Evolutionary conservation across 2,797 vertebrate genomes (phyloP), one percentile per base, ranked within the genome.

Genomic region (Coranthus polyacanthus): DNA sequence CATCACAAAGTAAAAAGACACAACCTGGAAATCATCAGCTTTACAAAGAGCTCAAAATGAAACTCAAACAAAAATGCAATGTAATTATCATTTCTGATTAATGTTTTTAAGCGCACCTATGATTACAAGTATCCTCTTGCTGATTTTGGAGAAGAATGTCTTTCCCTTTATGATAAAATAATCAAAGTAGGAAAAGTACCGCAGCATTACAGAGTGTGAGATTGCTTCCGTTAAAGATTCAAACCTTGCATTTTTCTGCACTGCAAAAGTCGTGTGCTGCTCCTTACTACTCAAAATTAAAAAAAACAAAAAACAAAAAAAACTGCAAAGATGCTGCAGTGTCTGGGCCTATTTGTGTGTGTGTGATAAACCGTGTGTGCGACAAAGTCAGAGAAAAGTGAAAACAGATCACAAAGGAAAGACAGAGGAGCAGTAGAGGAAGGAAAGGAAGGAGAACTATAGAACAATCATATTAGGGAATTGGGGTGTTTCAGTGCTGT

Each of bases 391-490:
- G 26, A 54, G 15, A 60, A 72, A 50, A 53, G 42, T 73, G 45
- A 21, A 67, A 37, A 55, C 57, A 72, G 72, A 81, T 82, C 74
- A 82, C 76, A 83, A 51, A 41, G 44, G 24, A 51, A 24, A 63
- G 17, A 53, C 13, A 39, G n/a, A 26, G 34, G 12, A 71, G 37
- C 60, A 13, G 42, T 46, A 49, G 58, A 47, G 32, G 41, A 61
- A 76, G 59, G 41, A 41, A 69, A 54, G 36, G 63, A 57, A 52
- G 52, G 51, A 80, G 72, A 52, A 50, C 43, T 39, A 38, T 43
- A 78, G 49, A 78, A 80, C 73, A 86, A 85, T 87, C 72, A 81
- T 86, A 82, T 83, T 67, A 82, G 81, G 84, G 87, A 89, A 87
- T 82, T 76, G 72, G 81, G 70, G 41, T 78, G 60, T 72, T 79